Evolutionary conservation across 2,888 invertebrate species (phyloP).

Genomic region (Azorinus chamasolen): DNA sequence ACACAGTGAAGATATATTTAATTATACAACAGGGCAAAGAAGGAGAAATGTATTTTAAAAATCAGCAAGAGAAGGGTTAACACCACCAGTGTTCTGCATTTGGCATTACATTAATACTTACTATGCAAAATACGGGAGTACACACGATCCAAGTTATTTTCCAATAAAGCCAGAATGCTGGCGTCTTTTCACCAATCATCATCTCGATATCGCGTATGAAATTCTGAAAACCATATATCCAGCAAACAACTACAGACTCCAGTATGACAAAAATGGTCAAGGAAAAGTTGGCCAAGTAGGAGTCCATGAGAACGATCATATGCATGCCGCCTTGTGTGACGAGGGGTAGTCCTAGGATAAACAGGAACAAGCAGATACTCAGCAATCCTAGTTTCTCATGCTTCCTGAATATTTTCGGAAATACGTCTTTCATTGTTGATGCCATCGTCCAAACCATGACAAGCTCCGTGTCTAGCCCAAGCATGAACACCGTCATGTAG

Average conservation of each 20-base stretch:
- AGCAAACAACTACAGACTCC: conserved; percentile 90
- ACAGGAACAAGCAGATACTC: conserved; percentile 18
- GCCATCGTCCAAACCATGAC: conserved; percentile 20
- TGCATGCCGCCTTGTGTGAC: conserved; percentile 73
- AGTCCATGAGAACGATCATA: conserved; percentile 71
- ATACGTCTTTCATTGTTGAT: conserved; percentile 15
- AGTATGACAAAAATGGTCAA: conserved; percentile 90
- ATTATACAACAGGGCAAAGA: too few relatives aligned
- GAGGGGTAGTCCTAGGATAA: conserved; percentile 39
- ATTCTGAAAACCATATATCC: conserved; percentile 90
- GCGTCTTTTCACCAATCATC: conserved; percentile 33
- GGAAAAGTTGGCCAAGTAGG: conserved; percentile 77
- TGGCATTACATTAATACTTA: conserved; percentile 16
- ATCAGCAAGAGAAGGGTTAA: too few relatives aligned
- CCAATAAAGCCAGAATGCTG: conserved; percentile 27
- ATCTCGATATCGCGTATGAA: conserved; percentile 39
- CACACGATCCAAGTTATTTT: conserved; percentile 31
- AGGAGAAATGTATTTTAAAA: too few relatives aligned
- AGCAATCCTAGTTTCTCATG: conserved; percentile 13
- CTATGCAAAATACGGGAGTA: conserved; percentile 28
- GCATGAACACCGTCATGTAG: conserved; percentile 33
- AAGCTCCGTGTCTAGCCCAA: conserved; percentile 25
- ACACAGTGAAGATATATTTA: too few relatives aligned
- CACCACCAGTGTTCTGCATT: too few relatives aligned
- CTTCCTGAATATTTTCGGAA: conserved; percentile 20